Evolutionary conservation across 2,797 vertebrate genomes (phyloP).

Genomic region (Schizopygopsis pylzovi): DNA sequence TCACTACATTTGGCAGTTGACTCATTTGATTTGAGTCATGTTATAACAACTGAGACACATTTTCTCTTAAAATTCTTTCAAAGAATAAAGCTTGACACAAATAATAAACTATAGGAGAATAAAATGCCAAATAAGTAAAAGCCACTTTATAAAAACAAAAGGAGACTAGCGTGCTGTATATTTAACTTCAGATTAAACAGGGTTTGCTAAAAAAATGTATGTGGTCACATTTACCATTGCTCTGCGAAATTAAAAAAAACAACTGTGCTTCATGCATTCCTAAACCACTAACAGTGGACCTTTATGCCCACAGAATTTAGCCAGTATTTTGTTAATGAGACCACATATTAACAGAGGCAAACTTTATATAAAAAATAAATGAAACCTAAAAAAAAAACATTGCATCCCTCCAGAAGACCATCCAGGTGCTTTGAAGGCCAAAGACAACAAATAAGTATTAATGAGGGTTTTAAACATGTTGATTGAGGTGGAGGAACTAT

Average conservation of each 20-base stretch:
- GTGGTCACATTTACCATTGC: not conserved
- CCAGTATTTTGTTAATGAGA: too few species aligned
- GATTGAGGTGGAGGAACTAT: not conserved
- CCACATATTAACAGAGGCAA: not conserved
- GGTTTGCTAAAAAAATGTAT: not conserved
- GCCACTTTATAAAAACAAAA: not conserved
- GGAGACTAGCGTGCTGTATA: not conserved
- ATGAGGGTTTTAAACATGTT: constrained; percentile 1
- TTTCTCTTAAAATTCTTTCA: not conserved
- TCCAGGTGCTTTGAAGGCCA: not conserved
- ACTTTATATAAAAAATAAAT: not conserved
- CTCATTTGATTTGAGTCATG: not conserved
- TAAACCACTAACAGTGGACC: not conserved
- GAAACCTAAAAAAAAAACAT: not conserved
- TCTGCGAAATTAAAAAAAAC: not conserved
- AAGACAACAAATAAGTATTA: not conserved
- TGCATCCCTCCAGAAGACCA: not conserved
- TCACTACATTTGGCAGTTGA: constrained; percentile 21
- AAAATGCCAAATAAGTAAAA: not conserved
- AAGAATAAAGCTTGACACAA: not conserved
- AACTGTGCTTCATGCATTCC: not conserved
- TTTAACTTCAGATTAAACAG: not conserved
- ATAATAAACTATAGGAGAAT: not conserved
- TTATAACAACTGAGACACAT: not conserved
- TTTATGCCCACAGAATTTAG: not conserved